Base-by-base conservation (phyloP, 1,140 invertebrate species). In the Drosophila tsacasi region DNA sequence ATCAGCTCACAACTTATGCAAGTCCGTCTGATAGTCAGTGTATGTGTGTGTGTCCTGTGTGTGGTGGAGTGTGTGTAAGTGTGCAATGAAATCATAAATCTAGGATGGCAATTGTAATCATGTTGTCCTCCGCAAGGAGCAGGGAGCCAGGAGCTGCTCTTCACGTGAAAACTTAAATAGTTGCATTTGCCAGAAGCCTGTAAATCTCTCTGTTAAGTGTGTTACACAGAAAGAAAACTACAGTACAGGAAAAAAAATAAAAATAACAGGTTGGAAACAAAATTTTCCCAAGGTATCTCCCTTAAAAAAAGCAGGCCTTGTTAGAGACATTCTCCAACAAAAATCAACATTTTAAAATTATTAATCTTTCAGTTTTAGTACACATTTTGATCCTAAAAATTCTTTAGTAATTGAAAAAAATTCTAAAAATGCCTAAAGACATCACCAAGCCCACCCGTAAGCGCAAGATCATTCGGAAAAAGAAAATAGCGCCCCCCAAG, bases 81-180 rank as follows among this genome's bases (percentile, higher is more conserved):
- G 63, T 40, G 39, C 63, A 69, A 49, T 78, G 64, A 44, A 73
- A 71, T 79, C 62, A 71, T 79, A 81, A 77, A 73, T 82, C 66
- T 73, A 80, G 47, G 46, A 66, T 71, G 61, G 79, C 57, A 77
- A 72, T 81, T 82, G 73, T 77, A 77, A 81, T 81, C 46, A 72
- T 76, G 64, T 69, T 57, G 59, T 69, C 40, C 54, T 37, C 55
- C 27, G 37, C 54, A 62, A 61, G 23, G 17, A 39, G 32, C 54
- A 23, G 46, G 46, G 30, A 21, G 52, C 52, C 32, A 21, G 52
- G 13, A 55, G 19, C 35, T n/a, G 42, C 23, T 17, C 30, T 21
- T 59, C n/a, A 35, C 63, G 59, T 42, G 39, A 30, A 9, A 63
- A 54, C 30, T 58, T 76, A 65, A 68, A 76, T 55, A 52, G 39